These are phyloP conservation scores for Trematocara unimaculatum DNA, from an alignment of 2,113 vertebrate genomes.

Conservation along the genomic window DNA sequence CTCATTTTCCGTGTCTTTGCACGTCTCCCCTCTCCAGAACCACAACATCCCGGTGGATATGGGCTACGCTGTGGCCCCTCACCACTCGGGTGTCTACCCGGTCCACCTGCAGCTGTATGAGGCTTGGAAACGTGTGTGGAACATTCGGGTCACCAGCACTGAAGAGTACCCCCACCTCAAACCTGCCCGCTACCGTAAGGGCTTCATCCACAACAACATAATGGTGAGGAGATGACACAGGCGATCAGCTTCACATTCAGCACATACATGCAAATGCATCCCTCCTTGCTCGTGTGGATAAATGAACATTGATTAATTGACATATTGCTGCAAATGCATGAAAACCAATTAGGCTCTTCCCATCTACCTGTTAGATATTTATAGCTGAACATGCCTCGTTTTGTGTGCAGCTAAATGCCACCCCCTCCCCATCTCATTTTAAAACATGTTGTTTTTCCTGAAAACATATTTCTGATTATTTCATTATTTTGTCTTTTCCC, in stretches of 20 bases:
- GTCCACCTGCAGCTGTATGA: slow-evolving; percentile 94
- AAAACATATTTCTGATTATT: neutral
- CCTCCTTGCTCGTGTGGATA: neutral
- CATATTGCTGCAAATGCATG: neutral
- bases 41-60: slow-evolving; percentile 90
- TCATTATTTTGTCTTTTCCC: neutral
- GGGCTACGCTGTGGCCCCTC: slow-evolving; percentile 94
- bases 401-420: no score
- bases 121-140: slow-evolving; percentile 95
- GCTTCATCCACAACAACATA: slow-evolving; percentile 91
- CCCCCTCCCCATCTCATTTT: neutral
- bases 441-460: neutral
- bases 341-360: neutral
- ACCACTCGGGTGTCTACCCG: slow-evolving; percentile 95
- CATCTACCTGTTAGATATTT: neutral
- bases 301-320: neutral
- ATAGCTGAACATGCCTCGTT: neutral
- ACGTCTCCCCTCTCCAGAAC: slow-evolving; percentile 71
- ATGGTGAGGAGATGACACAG: slow-evolving; percentile 76
- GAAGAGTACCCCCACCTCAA: slow-evolving; percentile 97
- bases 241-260: neutral
- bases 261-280: neutral
- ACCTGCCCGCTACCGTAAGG: slow-evolving; percentile 88
- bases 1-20: neutral
- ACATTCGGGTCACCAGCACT: slow-evolving; percentile 92